Conservation (phyloP, 2,888 invertebrate species). For the Endomychus coccineus region DNA sequence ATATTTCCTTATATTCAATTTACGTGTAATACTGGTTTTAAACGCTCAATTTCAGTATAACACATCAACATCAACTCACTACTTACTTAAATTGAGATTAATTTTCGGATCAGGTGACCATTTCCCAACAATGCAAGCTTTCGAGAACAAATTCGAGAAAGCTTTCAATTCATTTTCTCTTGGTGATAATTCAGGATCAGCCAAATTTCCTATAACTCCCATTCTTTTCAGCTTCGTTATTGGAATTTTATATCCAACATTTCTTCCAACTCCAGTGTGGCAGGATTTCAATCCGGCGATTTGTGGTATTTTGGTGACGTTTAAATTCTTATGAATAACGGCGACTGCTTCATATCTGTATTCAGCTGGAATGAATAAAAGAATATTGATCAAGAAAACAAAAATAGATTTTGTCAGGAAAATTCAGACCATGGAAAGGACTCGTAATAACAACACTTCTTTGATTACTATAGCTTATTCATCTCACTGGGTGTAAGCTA, state of each 20-base stretch:
- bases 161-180: conserved; percentile 77
- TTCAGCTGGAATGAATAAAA: conserved; percentile 54
- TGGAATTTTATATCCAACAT: conserved; percentile 83
- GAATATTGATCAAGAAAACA: no score
- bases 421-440: no score
- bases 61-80: no score
- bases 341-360: conserved; percentile 78
- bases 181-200: conserved; percentile 61
- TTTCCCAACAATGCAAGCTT: conserved; percentile 79
- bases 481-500: no score
- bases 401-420: no score
- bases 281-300: conserved; percentile 74
- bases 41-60: neutral
- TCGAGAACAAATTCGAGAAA: conserved; percentile 68
- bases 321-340: conserved; percentile 67
- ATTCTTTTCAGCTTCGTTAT: conserved; percentile 69
- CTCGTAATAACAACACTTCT: no score
- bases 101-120: conserved; percentile 72
- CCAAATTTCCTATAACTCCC: conserved; percentile 57
- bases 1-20: no score
- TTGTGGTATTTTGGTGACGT: conserved; percentile 58
- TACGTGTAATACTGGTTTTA: no score
- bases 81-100: conserved; percentile 64
- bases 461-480: no score
- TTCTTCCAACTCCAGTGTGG: conserved; percentile 79